Percentiles rank a stretch among this genome's conserved stretches.
Evolutionary conservation across 23 tunicate species (phyloP).

Genomic region (Diplosoma virens): DNA sequence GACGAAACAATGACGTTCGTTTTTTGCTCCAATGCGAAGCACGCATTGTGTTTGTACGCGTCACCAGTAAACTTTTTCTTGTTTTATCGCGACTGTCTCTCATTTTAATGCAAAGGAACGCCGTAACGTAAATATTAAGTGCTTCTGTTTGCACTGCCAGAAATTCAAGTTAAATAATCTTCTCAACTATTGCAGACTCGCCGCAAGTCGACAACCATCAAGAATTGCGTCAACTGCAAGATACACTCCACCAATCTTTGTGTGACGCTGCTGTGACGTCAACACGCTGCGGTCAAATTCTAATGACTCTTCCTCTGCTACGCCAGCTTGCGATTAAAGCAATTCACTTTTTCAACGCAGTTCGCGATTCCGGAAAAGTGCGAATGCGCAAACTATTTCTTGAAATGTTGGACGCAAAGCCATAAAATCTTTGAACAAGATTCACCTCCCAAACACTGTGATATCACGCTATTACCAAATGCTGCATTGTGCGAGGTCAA

Average conservation of each 20-base stretch:
- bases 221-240: constrained; percentile 53
- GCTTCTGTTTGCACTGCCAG: no score
- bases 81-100: background rate
- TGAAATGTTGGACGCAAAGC: constrained; percentile 95
- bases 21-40: background rate
- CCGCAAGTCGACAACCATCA: constrained; percentile 69
- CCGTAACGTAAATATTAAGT: background rate
- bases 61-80: background rate
- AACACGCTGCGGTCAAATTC: constrained; percentile 66
- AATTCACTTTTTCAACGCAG: constrained; percentile 62
- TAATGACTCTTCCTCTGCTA: constrained; percentile 74
- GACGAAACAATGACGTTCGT: constrained; percentile 10
- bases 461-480: background rate
- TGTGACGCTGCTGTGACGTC: constrained; percentile 36
- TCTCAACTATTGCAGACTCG: constrained; percentile 49
- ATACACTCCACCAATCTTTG: constrained; percentile 67
- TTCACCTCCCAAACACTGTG: constrained; percentile 5
- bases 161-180: no score
- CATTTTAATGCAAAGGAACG: background rate
- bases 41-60: no score
- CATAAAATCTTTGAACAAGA: constrained; percentile 35
- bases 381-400: constrained; percentile 80
- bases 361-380: constrained; percentile 76
- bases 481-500: constrained; percentile 5
- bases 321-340: constrained; percentile 79